Base-by-base conservation (phyloP, 2,113 vertebrate genomes). In the Aleadryas rufinucha region DNA sequence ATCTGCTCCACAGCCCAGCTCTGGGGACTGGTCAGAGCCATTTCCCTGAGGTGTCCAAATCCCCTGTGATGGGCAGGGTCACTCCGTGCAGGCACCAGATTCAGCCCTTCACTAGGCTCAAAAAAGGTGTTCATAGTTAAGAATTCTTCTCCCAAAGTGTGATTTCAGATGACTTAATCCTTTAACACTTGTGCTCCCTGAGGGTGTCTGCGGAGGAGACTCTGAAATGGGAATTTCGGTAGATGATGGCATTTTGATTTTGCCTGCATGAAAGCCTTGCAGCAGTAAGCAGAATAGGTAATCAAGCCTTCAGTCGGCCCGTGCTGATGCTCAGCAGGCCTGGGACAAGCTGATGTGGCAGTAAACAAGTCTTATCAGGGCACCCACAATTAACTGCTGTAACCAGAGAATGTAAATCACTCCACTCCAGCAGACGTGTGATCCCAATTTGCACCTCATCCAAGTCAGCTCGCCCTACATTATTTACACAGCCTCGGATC, bases 381-480 rank as follows among this genome's bases (percentile, higher is more conserved):
- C 69, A 44, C 57, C 81, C 86, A 35, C 93, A 95, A 89, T 96
- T 97, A 96, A 97, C 97, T 97, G 97, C 98, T 95, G 96, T 86
- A 95, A 95, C 64, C 84, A 94, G 97, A 96, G 98, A 95, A 97
- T 95, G 97, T 98, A 97, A 98, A 98, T 98, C 97, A 97, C 96
- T 95, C 97, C 96, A 97, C 92, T 97, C 98, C 95, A 52, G 93
- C 81, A 95, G 94, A 97, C 69, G 75, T 92, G 97, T 90, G 97
- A 98, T 85, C 93, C 98, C 97, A 98, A 97, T 98, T 98, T 98
- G 98, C 98, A 98, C 98, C 98, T 98, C 98, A 98, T 98, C 98
- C 98, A 94, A 98, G 97, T 96, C 98, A 98, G 98, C 97, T 97
- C 95, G 95, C 97, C 97, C 87, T 96, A 95, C 80, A 91, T 98